phyloP scores from a whole-genome alignment of 2,797 vertebrate species.

The Pterois miles region DNA sequence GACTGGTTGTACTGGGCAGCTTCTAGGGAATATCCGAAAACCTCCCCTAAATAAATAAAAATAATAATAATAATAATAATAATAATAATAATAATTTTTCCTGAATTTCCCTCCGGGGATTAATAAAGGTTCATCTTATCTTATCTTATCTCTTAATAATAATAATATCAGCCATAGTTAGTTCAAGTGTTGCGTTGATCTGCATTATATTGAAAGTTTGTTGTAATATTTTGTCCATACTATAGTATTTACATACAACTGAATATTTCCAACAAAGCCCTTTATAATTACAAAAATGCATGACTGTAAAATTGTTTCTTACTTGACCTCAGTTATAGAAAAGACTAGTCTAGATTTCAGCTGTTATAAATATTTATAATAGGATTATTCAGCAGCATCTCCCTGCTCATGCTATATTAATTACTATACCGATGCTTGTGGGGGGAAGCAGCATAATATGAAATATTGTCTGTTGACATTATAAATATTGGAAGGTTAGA shows the following conservation, averaged over 20 bases:
- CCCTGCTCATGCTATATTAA: slow-evolving; percentile 7
- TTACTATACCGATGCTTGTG: background rate
- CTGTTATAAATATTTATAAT: background rate
- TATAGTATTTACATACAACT: background rate
- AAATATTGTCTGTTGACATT: slow-evolving; percentile 28
- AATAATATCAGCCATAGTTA: too few species aligned
- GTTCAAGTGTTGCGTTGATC: background rate
- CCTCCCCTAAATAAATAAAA: too few species aligned
- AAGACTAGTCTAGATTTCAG: background rate
- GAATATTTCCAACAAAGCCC: background rate
- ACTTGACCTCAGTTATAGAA: background rate
- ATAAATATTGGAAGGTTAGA: slow-evolving; percentile 24
- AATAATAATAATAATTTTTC: too few species aligned
- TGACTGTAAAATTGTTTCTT: background rate
- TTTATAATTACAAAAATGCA: background rate
- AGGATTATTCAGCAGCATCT: slow-evolving; percentile 1
- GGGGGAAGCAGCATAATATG: slow-evolving; percentile 8
- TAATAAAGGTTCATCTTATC: too few species aligned
- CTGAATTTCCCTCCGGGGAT: too few species aligned
- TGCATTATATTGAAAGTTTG: background rate
- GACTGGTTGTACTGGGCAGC: rapidly evolving
- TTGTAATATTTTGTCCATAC: background rate
- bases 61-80: too few species aligned
- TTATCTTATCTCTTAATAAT: too few species aligned
- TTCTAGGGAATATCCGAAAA: too few species aligned